These are phyloP conservation scores for Epinephelus coioides DNA, from an alignment of 2,797 vertebrate genomes.

Conservation along the genomic window DNA sequence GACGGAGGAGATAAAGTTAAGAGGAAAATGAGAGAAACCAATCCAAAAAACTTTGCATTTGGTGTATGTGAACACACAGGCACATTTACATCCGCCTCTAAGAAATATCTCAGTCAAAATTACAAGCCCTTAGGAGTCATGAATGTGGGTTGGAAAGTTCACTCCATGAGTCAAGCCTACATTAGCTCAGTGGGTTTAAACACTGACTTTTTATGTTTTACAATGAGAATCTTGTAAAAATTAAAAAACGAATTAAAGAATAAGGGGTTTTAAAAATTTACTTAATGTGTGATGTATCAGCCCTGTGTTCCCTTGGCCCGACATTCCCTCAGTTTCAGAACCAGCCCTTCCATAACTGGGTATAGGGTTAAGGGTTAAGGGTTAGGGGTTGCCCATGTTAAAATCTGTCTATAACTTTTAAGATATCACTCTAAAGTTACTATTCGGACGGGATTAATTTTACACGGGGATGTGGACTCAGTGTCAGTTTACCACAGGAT, in stretches of 20 bases:
- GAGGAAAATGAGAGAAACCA: conserved; percentile 71
- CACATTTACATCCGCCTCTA: conserved; percentile 2
- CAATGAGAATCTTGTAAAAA: conserved; percentile 1
- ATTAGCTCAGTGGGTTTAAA: background rate
- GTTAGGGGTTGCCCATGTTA: no score
- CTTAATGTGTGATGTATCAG: background rate
- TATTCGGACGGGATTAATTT: no score
- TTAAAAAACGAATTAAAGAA: no score
- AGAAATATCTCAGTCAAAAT: conserved; percentile 66
- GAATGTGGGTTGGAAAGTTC: conserved; percentile 46
- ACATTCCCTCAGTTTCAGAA: no score
- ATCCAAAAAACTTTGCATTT: conserved; percentile 28
- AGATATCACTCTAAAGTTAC: no score
- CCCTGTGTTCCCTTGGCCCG: no score
- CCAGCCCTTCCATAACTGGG: no score
- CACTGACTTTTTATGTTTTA: background rate
- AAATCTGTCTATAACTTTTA: no score
- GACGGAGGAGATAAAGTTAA: conserved; percentile 77
- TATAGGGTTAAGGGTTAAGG: no score
- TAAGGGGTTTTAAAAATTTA: background rate
- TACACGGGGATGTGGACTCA: no score
- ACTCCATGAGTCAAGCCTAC: conserved; percentile 41
- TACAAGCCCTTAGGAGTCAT: conserved; percentile 30
- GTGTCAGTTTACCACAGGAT: no score
- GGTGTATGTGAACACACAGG: conserved; percentile 6